Percentiles rank a stretch among this genome's conserved stretches.
These are phyloP conservation scores for Leptinotarsa undecemlineata DNA, from an alignment of 1,140 invertebrate species.

Conservation along the genomic window DNA sequence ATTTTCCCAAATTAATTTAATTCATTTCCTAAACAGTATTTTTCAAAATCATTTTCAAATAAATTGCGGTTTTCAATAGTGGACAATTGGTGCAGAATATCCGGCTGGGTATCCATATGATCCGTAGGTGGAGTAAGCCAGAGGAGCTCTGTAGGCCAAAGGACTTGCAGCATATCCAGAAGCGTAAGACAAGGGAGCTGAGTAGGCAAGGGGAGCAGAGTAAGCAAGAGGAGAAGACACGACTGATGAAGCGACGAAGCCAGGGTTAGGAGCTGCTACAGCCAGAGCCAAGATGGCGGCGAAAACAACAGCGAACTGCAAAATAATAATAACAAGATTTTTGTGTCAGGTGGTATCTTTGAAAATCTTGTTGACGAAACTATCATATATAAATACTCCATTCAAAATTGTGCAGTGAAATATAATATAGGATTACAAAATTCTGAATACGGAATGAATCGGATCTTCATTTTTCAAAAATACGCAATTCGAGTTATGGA, in stretches of 20 bases:
- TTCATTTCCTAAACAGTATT: too few species aligned
- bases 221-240: constrained; percentile 31
- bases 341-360: neutral
- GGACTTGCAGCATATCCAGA: constrained; percentile 11
- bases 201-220: constrained; percentile 27
- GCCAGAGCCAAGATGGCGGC: constrained; percentile 58
- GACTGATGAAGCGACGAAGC: constrained; percentile 41
- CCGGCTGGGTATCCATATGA: neutral
- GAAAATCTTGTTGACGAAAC: too few species aligned
- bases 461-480: too few species aligned
- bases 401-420: too few species aligned
- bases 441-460: too few species aligned
- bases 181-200: neutral
- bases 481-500: too few species aligned
- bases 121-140: constrained; percentile 12
- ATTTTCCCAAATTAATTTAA: too few species aligned
- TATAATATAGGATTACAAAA: too few species aligned
- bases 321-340: constrained; percentile 15
- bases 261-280: constrained; percentile 56
- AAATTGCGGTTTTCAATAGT: neutral
- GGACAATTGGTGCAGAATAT: neutral
- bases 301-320: constrained; percentile 45
- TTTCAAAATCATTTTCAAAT: neutral
- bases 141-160: constrained; percentile 22
- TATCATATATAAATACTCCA: too few species aligned